Base-by-base conservation (phyloP, 2,888 invertebrate species). In the Morpho helenor region DNA sequence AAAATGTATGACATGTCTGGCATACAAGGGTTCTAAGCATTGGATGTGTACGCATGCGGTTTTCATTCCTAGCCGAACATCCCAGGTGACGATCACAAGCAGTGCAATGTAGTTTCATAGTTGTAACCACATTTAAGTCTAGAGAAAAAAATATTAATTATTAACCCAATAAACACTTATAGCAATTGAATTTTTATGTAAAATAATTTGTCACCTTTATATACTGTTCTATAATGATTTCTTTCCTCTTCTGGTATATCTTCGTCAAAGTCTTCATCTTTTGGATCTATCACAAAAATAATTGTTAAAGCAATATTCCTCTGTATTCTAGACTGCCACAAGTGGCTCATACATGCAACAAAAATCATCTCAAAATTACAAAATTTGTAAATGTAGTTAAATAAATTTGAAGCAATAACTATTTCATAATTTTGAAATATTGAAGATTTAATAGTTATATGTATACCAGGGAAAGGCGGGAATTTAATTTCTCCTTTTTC, bases 61-160 rank as follows among this genome's bases (percentile, higher is more conserved):
- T 75, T 61, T 94, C 93, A 63, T 93, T 92, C 1, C 90, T 83
- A 2, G 94, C 92, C 0, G 95, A 93, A 59, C 94, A 94, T 42
- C 96, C 96, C 69, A 96, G 90, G 73, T 96, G 96, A 9, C 91
- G 83, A 70, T 95, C 94, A 73, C 96, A 96, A 7, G 94, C 93
- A 8, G 95, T 93, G 72, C 96, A 96, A 71, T 96, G 96, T 46
- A 95, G 83, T 69, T 91, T 92, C 22, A 91, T 84, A 63, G 84
- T 91, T 58, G 93, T 91, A 39, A 96, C 87, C 7, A 80, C 67
- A 66, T 93, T 92, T 42, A 94, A 83, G 71, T 93, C 93, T 91
- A 87, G 62, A 91, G n/a, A 90, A 47, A 48, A 7, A 56, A 6
- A 43, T 7, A 43, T 43, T 3, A 6, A 9, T 43, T 9, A 43